Evolutionary conservation across 2,113 vertebrate species (phyloP), one percentile per base, ranked within the genome.

Genomic region (Odontophorus gujanensis): DNA sequence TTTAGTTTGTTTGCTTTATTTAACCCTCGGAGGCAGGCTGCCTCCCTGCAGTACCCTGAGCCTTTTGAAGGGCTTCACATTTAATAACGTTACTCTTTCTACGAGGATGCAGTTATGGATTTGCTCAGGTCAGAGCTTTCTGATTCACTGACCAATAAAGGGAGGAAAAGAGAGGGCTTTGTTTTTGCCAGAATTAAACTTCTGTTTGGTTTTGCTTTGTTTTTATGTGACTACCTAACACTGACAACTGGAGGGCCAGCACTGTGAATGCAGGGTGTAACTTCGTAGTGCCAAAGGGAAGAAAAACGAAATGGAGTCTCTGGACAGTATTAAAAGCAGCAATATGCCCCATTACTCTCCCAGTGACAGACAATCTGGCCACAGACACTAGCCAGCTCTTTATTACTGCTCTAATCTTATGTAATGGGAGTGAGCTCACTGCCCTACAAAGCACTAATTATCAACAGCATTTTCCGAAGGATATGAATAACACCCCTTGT

Each of bases 371-470:
- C 91, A 81, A 95, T 96, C 96, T 96, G 95, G 93, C 96, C 90
- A 84, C 89, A 93, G 96, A 96, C 86, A 94, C 94, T 76, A 92
- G 95, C 87, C 97, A 89, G 97, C 92, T 97, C 94, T 93, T 86
- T 96, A 95, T 97, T 90, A 91, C 94, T 87, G 95, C 82, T 72
- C 95, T 97, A 97, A 97, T 97, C 97, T 98, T 97, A 95, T 95
- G 97, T 96, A 98, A 98, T 94, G 96, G 91, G 72, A 63, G 93
- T 97, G 97, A 98, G 97, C 97, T 98, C 98, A 98, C 96, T 8
- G 13, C 93, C 93, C 75, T 72, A 96, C 96, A 98, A 97, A 98
- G 97, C 95, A 80, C 95, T 97, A 97, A 97, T 98, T 98, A 98
- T 97, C 97, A 96, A 84, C 96, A 96, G 97, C 81, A 69, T 96